Evolutionary conservation across 2,888 invertebrate genomes (phyloP), one percentile per base, ranked within the genome.

Genomic region (Dryocosmus kuriphilus): DNA sequence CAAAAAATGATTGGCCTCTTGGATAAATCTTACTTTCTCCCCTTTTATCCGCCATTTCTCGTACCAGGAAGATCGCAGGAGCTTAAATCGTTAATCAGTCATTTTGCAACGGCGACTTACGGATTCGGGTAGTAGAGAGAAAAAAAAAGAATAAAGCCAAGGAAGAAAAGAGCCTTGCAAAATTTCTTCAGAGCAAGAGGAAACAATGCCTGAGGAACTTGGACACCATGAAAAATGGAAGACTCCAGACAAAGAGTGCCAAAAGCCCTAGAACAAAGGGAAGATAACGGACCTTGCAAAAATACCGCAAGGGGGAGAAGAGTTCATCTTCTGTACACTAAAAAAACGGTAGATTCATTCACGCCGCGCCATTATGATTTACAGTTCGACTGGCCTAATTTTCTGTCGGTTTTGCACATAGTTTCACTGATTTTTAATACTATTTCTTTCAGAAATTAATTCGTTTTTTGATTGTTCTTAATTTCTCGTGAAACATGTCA

Each of bases 271-370:
- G 89, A 89, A 90, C 90, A 91, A 90, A 89, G 88, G 83, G 81
- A 79, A 88, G 90, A 90, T 90, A 90, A 89, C 89, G 86, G 87
- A 84, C 85, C 84, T 84, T 86, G 85, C 86, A 88, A 89, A 90
- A 90, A 90, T 88, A 89, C 77, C 74, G 79, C 77, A 78, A 77
- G 61, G 61, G 71, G 73, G 76, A 51, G 30, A 19, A 71, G 46
- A 51, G n/a, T 71, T 46, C 8, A 30, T 63, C 61, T 75, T 51
- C 41, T 24, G 32, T 16, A 55, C 32, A 7, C 63, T 63, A 24
- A 7, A 77, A 77, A 74, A 77, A 76, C 1, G 22, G 4, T 24
- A 1, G 4, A 24, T 11, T 57, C 24, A 4, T 9, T 57, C 19
- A 19, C 11, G 46, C 46, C 19, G 19, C 46, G 24, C 55, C 22